These are phyloP conservation scores for Sinelater perroti DNA, from an alignment of 2,888 invertebrate species.

Conservation along the genomic window DNA sequence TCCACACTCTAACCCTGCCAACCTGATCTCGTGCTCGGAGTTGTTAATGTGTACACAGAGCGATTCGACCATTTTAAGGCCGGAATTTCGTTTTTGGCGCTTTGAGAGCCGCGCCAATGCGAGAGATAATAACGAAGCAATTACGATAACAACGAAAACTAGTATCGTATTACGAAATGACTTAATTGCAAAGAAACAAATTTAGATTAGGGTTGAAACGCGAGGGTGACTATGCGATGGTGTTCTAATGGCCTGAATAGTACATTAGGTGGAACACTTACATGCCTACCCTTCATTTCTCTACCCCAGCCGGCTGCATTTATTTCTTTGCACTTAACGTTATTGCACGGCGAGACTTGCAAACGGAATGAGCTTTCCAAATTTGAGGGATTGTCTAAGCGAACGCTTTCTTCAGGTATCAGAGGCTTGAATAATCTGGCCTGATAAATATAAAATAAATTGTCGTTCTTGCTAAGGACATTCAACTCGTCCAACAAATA, in stretches of 20 bases:
- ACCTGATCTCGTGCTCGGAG: constrained; percentile 18
- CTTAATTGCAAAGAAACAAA: constrained; percentile 36
- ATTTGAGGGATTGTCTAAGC: too few species aligned
- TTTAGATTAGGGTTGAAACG: constrained; percentile 33
- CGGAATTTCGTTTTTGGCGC: neutral
- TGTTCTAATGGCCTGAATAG: constrained; percentile 32
- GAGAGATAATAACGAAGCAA: neutral
- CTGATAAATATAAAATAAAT: too few species aligned
- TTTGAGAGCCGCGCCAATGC: neutral
- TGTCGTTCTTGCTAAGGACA: too few species aligned
- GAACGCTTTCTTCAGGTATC: too few species aligned
- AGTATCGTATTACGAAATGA: constrained; percentile 31
- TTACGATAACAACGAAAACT: constrained; percentile 12
- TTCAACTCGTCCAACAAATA: too few species aligned
- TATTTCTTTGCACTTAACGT: constrained; percentile 26
- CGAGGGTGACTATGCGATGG: constrained; percentile 28
- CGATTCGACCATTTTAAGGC: neutral
- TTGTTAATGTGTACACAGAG: constrained; percentile 1
- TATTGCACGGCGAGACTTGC: neutral
- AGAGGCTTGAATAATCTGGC: too few species aligned
- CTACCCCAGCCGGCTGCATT: constrained; percentile 23
- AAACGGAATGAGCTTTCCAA: neutral
- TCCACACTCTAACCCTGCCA: constrained; percentile 22
- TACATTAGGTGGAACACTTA: constrained; percentile 30
- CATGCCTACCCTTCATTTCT: constrained; percentile 29